Percentiles rank a stretch among this genome's conserved stretches.
phyloP scores from a whole-genome alignment of 2,888 invertebrate genomes.

The Scrobipalpa costella region DNA sequence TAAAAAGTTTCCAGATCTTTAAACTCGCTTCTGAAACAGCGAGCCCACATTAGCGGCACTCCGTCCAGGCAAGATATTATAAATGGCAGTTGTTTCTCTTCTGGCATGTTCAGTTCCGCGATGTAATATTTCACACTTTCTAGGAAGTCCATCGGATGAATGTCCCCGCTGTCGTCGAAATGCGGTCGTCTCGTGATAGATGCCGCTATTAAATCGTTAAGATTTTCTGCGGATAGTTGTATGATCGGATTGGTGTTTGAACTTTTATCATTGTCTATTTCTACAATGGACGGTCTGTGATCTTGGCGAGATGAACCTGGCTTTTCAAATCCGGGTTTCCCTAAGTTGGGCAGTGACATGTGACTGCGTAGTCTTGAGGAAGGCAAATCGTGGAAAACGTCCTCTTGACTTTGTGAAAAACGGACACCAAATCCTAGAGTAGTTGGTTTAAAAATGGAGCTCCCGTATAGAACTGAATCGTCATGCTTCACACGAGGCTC shows the following conservation, averaged over 20 bases:
- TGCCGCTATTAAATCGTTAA: constrained; percentile 70
- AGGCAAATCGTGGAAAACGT: constrained; percentile 70
- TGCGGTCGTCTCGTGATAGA: constrained; percentile 68
- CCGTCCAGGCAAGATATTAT: constrained; percentile 74
- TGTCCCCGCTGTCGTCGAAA: constrained; percentile 69
- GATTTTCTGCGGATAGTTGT: constrained; percentile 62
- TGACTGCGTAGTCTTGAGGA: constrained; percentile 72
- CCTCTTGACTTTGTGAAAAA: constrained; percentile 74
- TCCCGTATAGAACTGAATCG: constrained; percentile 55
- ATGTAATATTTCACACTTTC: constrained; percentile 71
- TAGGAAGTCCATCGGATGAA: constrained; percentile 74
- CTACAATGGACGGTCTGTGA: constrained; percentile 61
- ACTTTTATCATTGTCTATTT: constrained; percentile 63
- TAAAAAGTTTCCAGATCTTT: constrained; percentile 63
- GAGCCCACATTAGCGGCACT: constrained; percentile 73
- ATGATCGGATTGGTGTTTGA: constrained; percentile 48
- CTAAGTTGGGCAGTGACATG: constrained; percentile 75
- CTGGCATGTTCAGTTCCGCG: constrained; percentile 64
- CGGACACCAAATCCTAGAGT: constrained; percentile 72
- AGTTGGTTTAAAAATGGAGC: constrained; percentile 68
- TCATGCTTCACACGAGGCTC: constrained; percentile 51
- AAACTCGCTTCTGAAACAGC: constrained; percentile 70
- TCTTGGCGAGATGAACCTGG: constrained; percentile 49
- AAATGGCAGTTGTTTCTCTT: constrained; percentile 67
- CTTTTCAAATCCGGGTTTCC: constrained; percentile 58